A percentile compares a stretch with the other conserved stretches of the same genome.
phyloP scores from a whole-genome alignment of 1,140 invertebrate species.

The Cecropterus lyciades region DNA sequence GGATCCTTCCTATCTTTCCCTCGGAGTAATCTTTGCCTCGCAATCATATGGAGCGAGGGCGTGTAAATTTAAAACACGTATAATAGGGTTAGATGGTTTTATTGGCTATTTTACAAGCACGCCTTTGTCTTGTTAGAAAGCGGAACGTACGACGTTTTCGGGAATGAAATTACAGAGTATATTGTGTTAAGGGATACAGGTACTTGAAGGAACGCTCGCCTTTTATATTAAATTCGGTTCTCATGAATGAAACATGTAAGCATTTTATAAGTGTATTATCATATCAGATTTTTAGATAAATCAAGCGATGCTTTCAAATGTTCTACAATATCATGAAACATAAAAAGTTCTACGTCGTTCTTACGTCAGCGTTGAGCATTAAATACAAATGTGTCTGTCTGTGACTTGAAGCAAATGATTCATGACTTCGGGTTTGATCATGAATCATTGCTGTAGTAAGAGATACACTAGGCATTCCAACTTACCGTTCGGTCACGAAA shows the following conservation, averaged over 20 bases:
- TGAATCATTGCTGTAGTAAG: too few species aligned
- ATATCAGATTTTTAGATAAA: too few species aligned
- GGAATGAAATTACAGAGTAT: conserved; percentile 21
- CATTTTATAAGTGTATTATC: not conserved
- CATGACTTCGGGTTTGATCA: too few species aligned
- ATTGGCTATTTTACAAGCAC: conserved; percentile 30
- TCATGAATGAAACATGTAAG: not conserved
- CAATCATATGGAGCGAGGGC: conserved; percentile 55
- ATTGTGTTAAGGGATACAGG: conserved; percentile 6
- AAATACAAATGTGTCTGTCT: too few species aligned
- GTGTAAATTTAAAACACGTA: conserved; percentile 57
- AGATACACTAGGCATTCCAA: too few species aligned
- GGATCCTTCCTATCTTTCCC: conserved; percentile 53
- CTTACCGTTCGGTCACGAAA: too few species aligned
- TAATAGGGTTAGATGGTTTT: conserved; percentile 30
- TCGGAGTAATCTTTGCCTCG: conserved; percentile 57
- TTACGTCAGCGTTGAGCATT: too few species aligned
- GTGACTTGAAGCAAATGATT: too few species aligned
- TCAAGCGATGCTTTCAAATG: too few species aligned
- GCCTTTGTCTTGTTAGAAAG: conserved; percentile 25
- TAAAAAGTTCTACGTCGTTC: too few species aligned
- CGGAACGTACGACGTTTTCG: conserved; percentile 1
- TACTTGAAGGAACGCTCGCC: not conserved
- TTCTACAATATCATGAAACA: too few species aligned
- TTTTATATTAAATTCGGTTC: conserved; percentile 5